phyloP scores from a whole-genome alignment of 2,113 vertebrate genomes.

The Mustela nigripes region DNA sequence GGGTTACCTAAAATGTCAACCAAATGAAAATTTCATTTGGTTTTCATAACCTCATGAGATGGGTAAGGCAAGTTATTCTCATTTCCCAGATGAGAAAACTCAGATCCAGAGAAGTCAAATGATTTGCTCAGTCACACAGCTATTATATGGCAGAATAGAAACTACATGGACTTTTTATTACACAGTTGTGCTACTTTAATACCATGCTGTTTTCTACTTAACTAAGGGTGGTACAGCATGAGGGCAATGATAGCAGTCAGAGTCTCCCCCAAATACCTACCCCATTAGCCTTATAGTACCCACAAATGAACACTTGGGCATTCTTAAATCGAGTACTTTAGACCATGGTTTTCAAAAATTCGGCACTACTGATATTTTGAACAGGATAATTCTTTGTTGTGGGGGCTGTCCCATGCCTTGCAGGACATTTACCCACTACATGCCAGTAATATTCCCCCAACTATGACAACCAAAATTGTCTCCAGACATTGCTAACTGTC shows the following conservation, averaged over 20 bases:
- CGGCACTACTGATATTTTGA: neutral
- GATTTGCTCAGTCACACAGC: neutral
- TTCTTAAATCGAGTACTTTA: constrained; percentile 9
- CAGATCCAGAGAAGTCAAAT: neutral
- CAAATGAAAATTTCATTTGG: constrained; percentile 1
- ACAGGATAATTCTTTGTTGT: neutral
- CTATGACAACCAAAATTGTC: neutral
- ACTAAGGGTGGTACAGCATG: neutral
- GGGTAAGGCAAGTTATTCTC: neutral
- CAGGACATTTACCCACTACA: neutral
- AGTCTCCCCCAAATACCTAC: neutral
- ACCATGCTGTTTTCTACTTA: neutral
- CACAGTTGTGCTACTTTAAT: neutral
- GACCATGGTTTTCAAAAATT: constrained; percentile 20
- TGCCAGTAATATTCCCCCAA: neutral
- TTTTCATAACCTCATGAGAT: neutral
- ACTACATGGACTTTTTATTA: neutral
- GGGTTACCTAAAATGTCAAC: neutral
- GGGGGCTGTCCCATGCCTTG: neutral
- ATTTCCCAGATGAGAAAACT: neutral
- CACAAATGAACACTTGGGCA: neutral
- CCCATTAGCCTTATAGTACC: neutral
- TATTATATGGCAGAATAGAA: neutral
- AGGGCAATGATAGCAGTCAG: neutral
- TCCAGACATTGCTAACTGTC: neutral